Base-by-base conservation (phyloP, 2,113 vertebrate genomes). In the Cyanistes caeruleus region DNA sequence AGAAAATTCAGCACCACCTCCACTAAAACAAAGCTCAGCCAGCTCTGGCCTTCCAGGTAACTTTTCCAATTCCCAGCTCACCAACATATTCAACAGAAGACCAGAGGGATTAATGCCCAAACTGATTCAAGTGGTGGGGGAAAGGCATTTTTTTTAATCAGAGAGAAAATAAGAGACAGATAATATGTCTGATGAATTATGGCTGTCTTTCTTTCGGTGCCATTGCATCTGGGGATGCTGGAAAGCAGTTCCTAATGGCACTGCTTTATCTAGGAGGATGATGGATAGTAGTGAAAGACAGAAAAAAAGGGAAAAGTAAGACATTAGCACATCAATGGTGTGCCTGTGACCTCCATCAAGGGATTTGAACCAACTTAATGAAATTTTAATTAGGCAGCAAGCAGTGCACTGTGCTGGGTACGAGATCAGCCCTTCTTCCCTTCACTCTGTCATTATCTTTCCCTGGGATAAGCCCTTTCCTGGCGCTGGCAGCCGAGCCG, bases 321-420 rank as follows among this genome's bases (percentile, higher is more conserved):
- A 93, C 93, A 98, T 96, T 97, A 97, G 97, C 97, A 98, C 97
- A 97, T 98, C 97, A 98, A 96, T 94, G 96, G 97, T 90, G 82
- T 73, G 89, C 75, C 95, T 94, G 78, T 94, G 95, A 96, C 95
- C 94, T 93, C 97, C 96, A 96, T 89, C 97, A 94, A 81, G 95
- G 96, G 97, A 97, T 89, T 22, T 23, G 84, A 98, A 97, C 94
- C 94, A 94, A 94, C 95, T 97, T 98, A 98, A 98, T 98, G 97
- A 98, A 98, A 98, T 98, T 98, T 96, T 98, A 98, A 98, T 98
- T 97, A 98, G 97, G 93, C 96, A 94, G 97, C 92, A 93, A 95
- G 97, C 97, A 74, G 97, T 93, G 97, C 83, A 87, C 41, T 51
- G 90, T 44, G 63, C 98, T 95, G 96, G 97, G 95, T 95, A 93